phyloP scores from a whole-genome alignment of 2,113 vertebrate species.

The Lepisosteus osseus region DNA sequence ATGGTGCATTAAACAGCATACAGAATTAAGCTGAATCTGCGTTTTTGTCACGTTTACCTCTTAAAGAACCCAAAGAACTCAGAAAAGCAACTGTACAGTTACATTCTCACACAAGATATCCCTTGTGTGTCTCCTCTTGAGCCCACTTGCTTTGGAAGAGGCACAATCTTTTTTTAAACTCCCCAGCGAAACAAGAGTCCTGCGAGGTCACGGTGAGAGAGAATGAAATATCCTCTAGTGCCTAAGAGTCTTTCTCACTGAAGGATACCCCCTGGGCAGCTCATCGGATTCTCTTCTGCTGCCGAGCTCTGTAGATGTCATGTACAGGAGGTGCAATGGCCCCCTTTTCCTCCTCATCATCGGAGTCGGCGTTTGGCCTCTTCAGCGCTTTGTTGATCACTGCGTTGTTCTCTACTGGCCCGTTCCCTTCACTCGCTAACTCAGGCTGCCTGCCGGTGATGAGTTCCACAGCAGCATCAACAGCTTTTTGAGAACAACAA shows the following conservation, averaged over 20 bases:
- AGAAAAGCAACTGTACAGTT: neutral
- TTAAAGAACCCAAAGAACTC: neutral
- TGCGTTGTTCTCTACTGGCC: slow-evolving; percentile 84
- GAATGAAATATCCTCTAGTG: neutral
- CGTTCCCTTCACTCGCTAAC: slow-evolving; percentile 82
- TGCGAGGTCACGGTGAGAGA: neutral
- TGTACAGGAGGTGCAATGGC: slow-evolving; percentile 90
- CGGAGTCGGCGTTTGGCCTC: slow-evolving; percentile 92
- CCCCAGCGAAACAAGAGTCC: neutral
- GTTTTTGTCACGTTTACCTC: neutral
- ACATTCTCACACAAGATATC: slow-evolving; percentile 1
- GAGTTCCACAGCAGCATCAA: slow-evolving; percentile 89
- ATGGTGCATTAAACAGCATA: slow-evolving; percentile 55
- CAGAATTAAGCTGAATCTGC: slow-evolving; percentile 9
- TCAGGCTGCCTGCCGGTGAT: slow-evolving; percentile 87
- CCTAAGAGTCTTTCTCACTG: neutral
- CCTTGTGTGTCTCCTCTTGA: neutral
- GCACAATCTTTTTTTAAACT: neutral
- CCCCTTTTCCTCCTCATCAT: slow-evolving; percentile 96
- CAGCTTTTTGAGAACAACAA: slow-evolving; percentile 59
- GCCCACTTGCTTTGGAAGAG: neutral
- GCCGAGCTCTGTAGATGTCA: slow-evolving; percentile 94
- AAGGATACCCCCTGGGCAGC: neutral
- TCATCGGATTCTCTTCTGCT: slow-evolving; percentile 97
- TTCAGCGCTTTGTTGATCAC: slow-evolving; percentile 85